Evolutionary conservation across 2,888 invertebrate genomes (phyloP).

Genomic region (Acheta domesticus): DNA sequence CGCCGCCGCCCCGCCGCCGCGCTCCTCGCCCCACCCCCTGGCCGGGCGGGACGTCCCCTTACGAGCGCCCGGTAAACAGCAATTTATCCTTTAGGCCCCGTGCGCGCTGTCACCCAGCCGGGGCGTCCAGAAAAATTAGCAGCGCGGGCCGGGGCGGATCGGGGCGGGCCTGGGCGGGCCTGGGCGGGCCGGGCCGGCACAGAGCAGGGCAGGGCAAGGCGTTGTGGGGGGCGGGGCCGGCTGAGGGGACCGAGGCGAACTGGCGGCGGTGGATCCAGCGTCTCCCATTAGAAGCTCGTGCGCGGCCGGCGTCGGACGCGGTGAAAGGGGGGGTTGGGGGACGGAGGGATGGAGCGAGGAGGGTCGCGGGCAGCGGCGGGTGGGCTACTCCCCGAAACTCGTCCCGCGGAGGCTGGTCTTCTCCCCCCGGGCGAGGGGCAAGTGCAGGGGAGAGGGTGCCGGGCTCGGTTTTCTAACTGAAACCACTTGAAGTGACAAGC

Average conservation of each 20-base stretch:
- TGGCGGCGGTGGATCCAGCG: not conserved
- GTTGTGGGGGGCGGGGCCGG: too few species aligned
- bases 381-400: not conserved
- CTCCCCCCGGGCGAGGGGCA: not conserved
- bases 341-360: not conserved
- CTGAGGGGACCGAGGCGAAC: too few species aligned
- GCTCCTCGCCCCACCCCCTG: not conserved
- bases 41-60: not conserved
- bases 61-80: not conserved
- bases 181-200: too few species aligned
- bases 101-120: conserved; percentile 7
- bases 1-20: not conserved
- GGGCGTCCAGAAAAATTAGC: conserved; percentile 18
- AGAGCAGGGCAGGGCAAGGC: too few species aligned
- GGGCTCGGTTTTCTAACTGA: conserved; percentile 3
- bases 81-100: not conserved
- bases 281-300: not conserved
- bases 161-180: too few species aligned
- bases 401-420: not conserved
- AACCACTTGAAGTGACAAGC: conserved; percentile 18
- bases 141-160: not conserved
- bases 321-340: not conserved
- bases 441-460: not conserved
- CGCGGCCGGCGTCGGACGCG: not conserved
- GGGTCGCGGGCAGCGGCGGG: not conserved